Base-by-base conservation (phyloP, 1,140 invertebrate genomes). In the Apis cerana region DNA sequence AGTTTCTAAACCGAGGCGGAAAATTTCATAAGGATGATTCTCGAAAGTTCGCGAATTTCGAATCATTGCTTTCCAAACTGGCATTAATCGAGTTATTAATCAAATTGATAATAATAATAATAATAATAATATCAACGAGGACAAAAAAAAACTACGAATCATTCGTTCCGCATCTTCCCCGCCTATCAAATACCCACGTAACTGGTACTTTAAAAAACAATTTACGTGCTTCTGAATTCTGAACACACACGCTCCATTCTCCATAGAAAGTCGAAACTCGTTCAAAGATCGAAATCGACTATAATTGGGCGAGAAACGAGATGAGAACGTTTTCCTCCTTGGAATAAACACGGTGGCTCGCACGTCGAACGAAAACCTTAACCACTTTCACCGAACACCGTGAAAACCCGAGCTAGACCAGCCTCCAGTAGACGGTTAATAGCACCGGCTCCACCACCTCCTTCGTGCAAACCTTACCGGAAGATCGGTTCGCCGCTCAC, bases 351-450 rank as follows among this genome's bases (percentile, higher is more conserved):
- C 56, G 62, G 23, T 27, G 48, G 70, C 17, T 74, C 69, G 43
- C 48, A 17, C 71, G 21, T 64, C 33, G 52, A 75, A 19, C 33
- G 52, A 68, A 72, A 68, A 72, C n/a, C 61, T 15, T 12, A 43
- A 62, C 48, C 86, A 88, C 87, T 88, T 88, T 88, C 87, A 83
- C 87, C 86, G 59, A 59, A 80, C 43, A 62, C 81, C 48, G 71
- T 71, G 80, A 87, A 80, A 85, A 85, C 61, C n/a, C 50, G 64
- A 67, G 81, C 68, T 74, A 80, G 74, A 61, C 65, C 82, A 87
- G 76, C 82, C 68, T 78, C 58, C 70, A 0, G 54, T 85, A 76
- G 85, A 77, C 79, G 70, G 83, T 64, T 75, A 75, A 80, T 65
- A 78, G 74, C 56, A 70, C 75, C 76, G 76, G 72, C 71, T 82